These are phyloP conservation scores for Cosmorhoe ocellata DNA, from an alignment of 2,888 invertebrate genomes.

Conservation along the genomic window DNA sequence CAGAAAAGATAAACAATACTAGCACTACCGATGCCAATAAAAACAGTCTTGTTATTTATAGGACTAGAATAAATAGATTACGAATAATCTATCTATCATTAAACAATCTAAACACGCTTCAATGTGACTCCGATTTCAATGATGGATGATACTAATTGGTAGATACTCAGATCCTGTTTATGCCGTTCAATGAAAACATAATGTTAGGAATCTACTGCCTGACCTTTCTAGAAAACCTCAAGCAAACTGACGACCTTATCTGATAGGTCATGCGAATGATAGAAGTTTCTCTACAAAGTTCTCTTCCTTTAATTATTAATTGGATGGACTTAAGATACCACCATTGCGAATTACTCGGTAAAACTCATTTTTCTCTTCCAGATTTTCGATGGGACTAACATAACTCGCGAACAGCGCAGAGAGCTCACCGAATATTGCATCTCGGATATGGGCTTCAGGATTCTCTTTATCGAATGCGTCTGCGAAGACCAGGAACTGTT, in stretches of 20 bases:
- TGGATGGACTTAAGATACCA: too few species aligned
- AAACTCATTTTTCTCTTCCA: slow-evolving; percentile 66
- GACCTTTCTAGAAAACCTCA: slow-evolving; percentile 18
- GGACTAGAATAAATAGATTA: slow-evolving; percentile 8
- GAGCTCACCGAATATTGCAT: slow-evolving; percentile 89
- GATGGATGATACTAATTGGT: background rate
- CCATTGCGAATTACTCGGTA: too few species aligned
- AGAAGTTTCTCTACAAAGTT: background rate
- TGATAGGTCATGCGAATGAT: background rate
- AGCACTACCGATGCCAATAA: slow-evolving; percentile 5
- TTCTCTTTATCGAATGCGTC: slow-evolving; percentile 95
- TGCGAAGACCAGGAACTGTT: slow-evolving; percentile 87
- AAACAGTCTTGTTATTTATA: slow-evolving; percentile 7
- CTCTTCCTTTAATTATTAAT: too few species aligned
- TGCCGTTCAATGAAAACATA: slow-evolving; percentile 10
- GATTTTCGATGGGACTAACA: slow-evolving; percentile 97
- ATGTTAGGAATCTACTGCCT: slow-evolving; percentile 1
- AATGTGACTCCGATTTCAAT: slow-evolving; percentile 2
- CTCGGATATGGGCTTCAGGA: slow-evolving; percentile 88
- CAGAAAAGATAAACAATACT: background rate
- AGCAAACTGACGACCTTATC: background rate
- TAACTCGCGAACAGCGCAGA: slow-evolving; percentile 90
- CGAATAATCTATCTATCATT: background rate
- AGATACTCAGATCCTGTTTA: slow-evolving; percentile 24
- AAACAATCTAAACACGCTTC: background rate